A percentile compares a stretch with the other conserved stretches of the same genome.
Evolutionary conservation across 2,888 invertebrate genomes (phyloP).

Genomic region (Drosophila parthenogenetica): DNA sequence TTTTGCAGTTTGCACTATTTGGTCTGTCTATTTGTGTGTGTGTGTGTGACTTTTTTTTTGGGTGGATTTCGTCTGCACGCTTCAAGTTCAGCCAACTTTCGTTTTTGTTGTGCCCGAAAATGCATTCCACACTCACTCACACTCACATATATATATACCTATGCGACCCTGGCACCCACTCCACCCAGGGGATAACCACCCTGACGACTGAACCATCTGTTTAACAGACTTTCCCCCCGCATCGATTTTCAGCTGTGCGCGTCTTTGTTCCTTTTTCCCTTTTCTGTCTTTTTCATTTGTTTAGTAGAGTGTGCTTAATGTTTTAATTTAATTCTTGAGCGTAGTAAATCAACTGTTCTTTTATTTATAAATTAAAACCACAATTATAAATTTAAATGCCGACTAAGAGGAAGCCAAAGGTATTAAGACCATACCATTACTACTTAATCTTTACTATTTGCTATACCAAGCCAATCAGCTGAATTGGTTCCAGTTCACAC

Average conservation of each 20-base stretch:
- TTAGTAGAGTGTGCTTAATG: neutral
- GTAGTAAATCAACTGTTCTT: neutral
- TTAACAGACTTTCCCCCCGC: constrained; percentile 41
- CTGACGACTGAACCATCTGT: constrained; percentile 54
- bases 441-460: neutral
- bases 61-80: constrained; percentile 43
- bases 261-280: constrained; percentile 9
- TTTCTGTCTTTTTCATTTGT: neutral
- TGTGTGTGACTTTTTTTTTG: constrained; percentile 34
- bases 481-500: neutral
- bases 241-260: constrained; percentile 53
- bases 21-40: neutral
- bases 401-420: too few relatives aligned
- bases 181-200: constrained; percentile 27
- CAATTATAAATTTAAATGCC: neutral
- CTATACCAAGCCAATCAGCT: neutral
- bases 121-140: constrained; percentile 38
- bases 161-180: constrained; percentile 16
- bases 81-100: constrained; percentile 80
- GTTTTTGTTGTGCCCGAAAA: constrained; percentile 72
- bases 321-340: neutral
- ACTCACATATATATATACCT: constrained; percentile 1
- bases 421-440: too few relatives aligned
- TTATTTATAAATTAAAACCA: neutral
- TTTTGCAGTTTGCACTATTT: constrained; percentile 59